Evolutionary conservation across 2,888 invertebrate genomes (phyloP).

Genomic region (Himalopsyche kuldschensis): DNA sequence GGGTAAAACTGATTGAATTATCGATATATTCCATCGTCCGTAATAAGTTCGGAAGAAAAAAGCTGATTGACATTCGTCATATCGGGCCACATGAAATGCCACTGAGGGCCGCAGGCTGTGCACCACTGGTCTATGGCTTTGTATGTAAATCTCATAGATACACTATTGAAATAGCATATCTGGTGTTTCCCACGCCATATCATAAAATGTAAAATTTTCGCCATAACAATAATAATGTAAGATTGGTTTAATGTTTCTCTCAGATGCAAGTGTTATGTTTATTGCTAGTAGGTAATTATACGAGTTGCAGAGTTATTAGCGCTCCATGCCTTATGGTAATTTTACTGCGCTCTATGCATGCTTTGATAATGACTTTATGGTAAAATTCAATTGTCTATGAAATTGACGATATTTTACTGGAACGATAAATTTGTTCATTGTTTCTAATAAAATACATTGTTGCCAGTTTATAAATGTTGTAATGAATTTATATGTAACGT

Average conservation of each 20-base stretch:
- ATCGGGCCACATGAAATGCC: too few relatives aligned
- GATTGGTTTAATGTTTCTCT: neutral
- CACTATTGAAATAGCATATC: too few relatives aligned
- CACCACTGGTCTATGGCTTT: too few relatives aligned
- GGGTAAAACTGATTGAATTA: too few relatives aligned
- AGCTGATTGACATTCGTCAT: too few relatives aligned
- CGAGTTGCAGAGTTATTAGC: neutral
- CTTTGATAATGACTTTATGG: neutral
- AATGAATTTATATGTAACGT: too few relatives aligned
- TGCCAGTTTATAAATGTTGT: neutral
- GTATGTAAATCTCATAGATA: too few relatives aligned
- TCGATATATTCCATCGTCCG: too few relatives aligned
- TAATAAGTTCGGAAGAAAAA: too few relatives aligned
- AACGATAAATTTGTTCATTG: neutral
- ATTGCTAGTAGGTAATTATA: neutral
- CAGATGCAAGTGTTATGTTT: neutral
- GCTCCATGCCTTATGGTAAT: conserved; percentile 3
- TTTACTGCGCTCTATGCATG: neutral
- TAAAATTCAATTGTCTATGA: neutral
- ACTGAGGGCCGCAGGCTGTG: too few relatives aligned
- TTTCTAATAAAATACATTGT: neutral
- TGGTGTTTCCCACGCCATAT: neutral
- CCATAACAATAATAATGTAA: neutral
- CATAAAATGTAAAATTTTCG: neutral
- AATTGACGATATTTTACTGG: neutral